Percentiles rank a stretch among this genome's conserved stretches.
phyloP scores from a whole-genome alignment of 2,888 invertebrate species.

The Operophtera brumata region DNA sequence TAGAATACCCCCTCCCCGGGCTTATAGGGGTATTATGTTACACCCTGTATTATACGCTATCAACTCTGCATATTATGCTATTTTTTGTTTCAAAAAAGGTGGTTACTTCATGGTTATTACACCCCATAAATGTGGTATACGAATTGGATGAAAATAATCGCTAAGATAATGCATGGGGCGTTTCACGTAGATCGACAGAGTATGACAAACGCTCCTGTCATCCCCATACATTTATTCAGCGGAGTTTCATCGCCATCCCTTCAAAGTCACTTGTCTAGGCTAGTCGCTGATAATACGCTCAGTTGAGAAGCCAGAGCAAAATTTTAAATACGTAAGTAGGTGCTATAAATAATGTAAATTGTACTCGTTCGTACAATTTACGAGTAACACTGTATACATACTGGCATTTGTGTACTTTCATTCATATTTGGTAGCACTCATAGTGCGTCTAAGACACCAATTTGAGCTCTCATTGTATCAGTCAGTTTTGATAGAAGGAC shows the following conservation, averaged over 20 bases:
- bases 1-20: too few relatives aligned
- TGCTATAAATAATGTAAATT: constrained; percentile 14
- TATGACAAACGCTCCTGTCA: too few relatives aligned
- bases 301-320: constrained; percentile 7
- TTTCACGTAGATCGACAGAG: too few relatives aligned
- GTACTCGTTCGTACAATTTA: constrained; percentile 9
- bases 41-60: too few relatives aligned
- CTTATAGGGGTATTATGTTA: too few relatives aligned
- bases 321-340: neutral
- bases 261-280: too few relatives aligned
- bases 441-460: constrained; percentile 77
- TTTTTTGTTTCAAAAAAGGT: too few relatives aligned
- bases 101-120: too few relatives aligned
- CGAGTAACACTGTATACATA: constrained; percentile 10
- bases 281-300: neutral
- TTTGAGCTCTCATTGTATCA: constrained; percentile 86
- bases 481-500: constrained; percentile 85
- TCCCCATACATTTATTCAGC: too few relatives aligned
- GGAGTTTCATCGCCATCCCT: too few relatives aligned
- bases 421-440: constrained; percentile 4
- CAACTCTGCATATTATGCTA: constrained; percentile 1
- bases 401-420: constrained; percentile 11
- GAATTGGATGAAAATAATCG: neutral
- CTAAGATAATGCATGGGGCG: too few relatives aligned
- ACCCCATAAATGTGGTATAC: too few relatives aligned